phyloP scores from a whole-genome alignment of 2,113 vertebrate species.

The Vimba vimba region DNA sequence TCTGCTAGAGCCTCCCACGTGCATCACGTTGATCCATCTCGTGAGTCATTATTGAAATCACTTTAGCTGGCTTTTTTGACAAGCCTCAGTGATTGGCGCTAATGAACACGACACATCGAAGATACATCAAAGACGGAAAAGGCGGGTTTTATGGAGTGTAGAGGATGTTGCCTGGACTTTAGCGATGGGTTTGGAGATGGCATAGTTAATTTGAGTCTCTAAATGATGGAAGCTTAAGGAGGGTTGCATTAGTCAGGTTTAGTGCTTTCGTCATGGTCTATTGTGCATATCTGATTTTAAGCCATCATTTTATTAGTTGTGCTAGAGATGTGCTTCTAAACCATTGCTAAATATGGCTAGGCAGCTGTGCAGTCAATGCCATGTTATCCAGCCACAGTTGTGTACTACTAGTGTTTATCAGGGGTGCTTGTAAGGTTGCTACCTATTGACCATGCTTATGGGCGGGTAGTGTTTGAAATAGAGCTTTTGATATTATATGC shows the following conservation, averaged over 20 bases:
- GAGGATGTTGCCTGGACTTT: background rate
- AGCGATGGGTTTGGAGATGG: background rate
- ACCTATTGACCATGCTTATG: background rate
- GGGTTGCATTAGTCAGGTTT: constrained; percentile 22
- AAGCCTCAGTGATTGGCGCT: constrained; percentile 50
- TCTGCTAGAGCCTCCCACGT: constrained; percentile 26
- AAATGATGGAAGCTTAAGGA: background rate
- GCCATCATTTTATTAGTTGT: background rate
- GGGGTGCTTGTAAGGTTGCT: background rate
- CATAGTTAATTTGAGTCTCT: constrained; percentile 5
- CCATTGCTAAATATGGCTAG: background rate
- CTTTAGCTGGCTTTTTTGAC: constrained; percentile 48
- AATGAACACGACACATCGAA: constrained; percentile 48
- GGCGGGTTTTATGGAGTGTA: constrained; percentile 10
- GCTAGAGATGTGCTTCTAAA: background rate
- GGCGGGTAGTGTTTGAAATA: background rate
- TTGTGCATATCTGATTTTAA: background rate
- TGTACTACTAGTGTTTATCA: background rate
- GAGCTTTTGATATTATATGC: background rate
- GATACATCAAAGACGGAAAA: constrained; percentile 43
- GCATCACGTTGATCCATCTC: constrained; percentile 37
- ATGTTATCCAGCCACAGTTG: background rate
- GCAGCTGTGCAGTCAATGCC: background rate
- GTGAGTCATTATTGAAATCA: constrained; percentile 46
- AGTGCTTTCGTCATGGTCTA: constrained; percentile 3